Evolutionary conservation across 2,113 vertebrate species (phyloP), one percentile per base, ranked within the genome.

Genomic region (Lepidiolamprologus cunningtoni): DNA sequence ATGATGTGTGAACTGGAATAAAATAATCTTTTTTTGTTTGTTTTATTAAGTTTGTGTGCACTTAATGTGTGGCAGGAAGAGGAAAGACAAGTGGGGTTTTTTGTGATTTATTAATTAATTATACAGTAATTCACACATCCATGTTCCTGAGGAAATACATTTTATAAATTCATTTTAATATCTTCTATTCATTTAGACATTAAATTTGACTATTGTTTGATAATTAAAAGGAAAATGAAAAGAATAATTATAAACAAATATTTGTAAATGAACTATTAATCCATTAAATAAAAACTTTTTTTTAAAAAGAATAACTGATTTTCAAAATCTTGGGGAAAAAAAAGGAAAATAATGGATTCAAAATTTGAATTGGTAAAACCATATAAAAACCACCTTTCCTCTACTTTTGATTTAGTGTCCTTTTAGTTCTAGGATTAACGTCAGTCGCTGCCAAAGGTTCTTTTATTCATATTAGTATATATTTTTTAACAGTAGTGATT

Each of bases 1-100:
- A 82, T 88, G 66, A 80, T 91, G 57, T 84, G 10, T 82, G 40
- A 89, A 91, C 84, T 88, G 91, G 84, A 94, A 93, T 93, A 93
- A 92, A 86, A 92, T 85, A 88, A 86, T 81, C 5, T 63, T 87
- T 94, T 84, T 84, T 87, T 82, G 33, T 58, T 82, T 86, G 31
- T 8, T 92, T 40, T n/a, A 21, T 6, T 35, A 23, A 2, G 13
- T 52, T 23, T 68, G 14, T 17, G 31, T 68, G 19, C 53, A 19
- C 10, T 78, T 78, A 19, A 50, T 50, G 9, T 76, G 16, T 47
- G 37, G 21, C 28, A 26, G 21, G 21, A 10, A 23, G 21, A 73
- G 68, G 6, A 73, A 2, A 73, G 40, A 11, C 21, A 73, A 26
- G 14, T 45, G 21, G 26, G 0, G 0, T 2, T 0, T 3, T 16